phyloP scores from a whole-genome alignment of 2,888 invertebrate species.

The Argyresthia goedartella region DNA sequence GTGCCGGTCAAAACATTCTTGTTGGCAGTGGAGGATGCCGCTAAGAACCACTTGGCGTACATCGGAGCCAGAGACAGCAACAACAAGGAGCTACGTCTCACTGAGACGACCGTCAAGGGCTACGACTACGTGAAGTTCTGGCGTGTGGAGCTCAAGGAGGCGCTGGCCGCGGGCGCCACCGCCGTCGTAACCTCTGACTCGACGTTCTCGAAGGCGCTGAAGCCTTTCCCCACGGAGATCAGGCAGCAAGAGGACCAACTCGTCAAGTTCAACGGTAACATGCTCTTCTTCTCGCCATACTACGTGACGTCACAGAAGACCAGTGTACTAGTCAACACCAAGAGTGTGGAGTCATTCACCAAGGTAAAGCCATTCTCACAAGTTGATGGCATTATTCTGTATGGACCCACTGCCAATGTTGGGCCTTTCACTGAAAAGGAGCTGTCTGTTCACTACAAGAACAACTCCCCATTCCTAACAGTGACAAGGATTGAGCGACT shows the following conservation, averaged over 20 bases:
- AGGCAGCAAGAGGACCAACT: constrained; percentile 95
- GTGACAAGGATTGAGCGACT: constrained; percentile 87
- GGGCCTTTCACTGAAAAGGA: constrained; percentile 72
- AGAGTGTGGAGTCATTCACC: constrained; percentile 85
- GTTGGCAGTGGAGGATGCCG: constrained; percentile 75
- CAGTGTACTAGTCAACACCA: constrained; percentile 80
- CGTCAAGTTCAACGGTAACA: constrained; percentile 87
- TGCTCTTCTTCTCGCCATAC: constrained; percentile 90
- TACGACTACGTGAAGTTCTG: constrained; percentile 63
- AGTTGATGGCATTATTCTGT: constrained; percentile 84
- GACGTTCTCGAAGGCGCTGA: constrained; percentile 80
- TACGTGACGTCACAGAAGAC: constrained; percentile 84
- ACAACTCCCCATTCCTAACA: constrained; percentile 96
- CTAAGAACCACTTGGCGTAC: constrained; percentile 77
- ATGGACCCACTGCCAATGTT: constrained; percentile 89
- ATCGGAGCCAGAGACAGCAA: constrained; percentile 77
- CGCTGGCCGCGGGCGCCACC: constrained; percentile 70
- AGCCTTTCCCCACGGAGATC: constrained; percentile 90
- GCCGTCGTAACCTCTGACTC: constrained; percentile 76
- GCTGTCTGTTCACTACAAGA: constrained; percentile 91
- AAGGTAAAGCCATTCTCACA: constrained; percentile 85
- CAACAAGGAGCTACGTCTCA: constrained; percentile 70
- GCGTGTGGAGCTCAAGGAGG: constrained; percentile 72
- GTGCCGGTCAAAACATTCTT: constrained; percentile 78
- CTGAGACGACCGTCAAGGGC: constrained; percentile 62